phyloP scores from a whole-genome alignment of 2,797 vertebrate genomes.

The Tamandua tetradactyla region DNA sequence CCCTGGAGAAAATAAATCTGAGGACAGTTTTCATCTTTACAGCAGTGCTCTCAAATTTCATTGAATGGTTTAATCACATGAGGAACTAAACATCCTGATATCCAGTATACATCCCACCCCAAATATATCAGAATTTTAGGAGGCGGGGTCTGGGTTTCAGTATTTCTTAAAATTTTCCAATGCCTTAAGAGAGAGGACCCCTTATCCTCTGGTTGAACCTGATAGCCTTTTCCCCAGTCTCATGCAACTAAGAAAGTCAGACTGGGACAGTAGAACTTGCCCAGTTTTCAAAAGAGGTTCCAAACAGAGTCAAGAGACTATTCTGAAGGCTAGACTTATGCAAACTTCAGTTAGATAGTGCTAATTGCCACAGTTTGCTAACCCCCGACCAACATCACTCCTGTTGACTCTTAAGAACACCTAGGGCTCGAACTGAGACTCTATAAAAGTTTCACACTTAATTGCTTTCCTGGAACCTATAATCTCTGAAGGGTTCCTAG shows the following conservation, averaged over 20 bases:
- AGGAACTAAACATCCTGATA: background rate
- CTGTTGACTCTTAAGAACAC: too few species aligned
- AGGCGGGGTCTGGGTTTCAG: background rate
- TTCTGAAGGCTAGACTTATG: too few species aligned
- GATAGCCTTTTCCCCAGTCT: background rate
- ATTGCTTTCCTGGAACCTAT: too few species aligned
- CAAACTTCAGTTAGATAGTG: too few species aligned
- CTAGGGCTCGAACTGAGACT: too few species aligned
- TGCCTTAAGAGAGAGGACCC: background rate
- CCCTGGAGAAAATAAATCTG: constrained; percentile 18
- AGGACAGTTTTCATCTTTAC: background rate
- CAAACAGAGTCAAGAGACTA: too few species aligned
- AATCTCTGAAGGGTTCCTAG: too few species aligned
- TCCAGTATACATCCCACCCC: background rate
- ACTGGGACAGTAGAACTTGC: background rate
- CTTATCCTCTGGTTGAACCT: background rate
- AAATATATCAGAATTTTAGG: constrained; percentile 31
- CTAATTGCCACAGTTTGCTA: too few species aligned
- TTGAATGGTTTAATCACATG: background rate
- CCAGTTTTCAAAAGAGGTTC: constrained; percentile 19
- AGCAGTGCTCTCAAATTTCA: constrained; percentile 22
- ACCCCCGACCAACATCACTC: too few species aligned
- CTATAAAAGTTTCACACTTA: too few species aligned
- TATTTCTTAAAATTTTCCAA: background rate
- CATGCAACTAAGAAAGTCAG: constrained; percentile 11